Percentiles rank a stretch among this genome's conserved stretches.
phyloP scores from a whole-genome alignment of 2,888 invertebrate genomes.

The Chrysina gloriosa region DNA sequence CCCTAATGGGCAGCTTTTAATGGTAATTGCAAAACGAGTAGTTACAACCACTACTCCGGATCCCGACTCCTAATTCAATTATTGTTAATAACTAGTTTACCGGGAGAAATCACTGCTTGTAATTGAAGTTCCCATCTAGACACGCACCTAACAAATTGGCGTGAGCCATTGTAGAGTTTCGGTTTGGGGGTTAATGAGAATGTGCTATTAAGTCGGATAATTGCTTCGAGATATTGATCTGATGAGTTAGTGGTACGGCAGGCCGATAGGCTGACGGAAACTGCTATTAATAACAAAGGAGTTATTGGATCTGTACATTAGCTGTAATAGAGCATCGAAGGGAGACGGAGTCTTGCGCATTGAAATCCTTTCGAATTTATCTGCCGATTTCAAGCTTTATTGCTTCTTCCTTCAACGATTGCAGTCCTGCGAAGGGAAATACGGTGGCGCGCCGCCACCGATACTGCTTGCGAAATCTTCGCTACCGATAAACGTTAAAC shows the following conservation, averaged over 20 bases:
- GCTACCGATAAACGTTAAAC: not conserved
- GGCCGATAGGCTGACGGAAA: slow-evolving; percentile 60
- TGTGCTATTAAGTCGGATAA: slow-evolving; percentile 61
- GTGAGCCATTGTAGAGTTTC: slow-evolving; percentile 55
- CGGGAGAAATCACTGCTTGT: slow-evolving; percentile 49
- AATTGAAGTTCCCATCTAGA: slow-evolving; percentile 47
- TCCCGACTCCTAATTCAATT: slow-evolving; percentile 56
- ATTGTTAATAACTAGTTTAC: slow-evolving; percentile 57
- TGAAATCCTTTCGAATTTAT: slow-evolving; percentile 63
- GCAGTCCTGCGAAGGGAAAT: slow-evolving; percentile 42
- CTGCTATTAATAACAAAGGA: slow-evolving; percentile 62
- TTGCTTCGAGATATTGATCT: slow-evolving; percentile 61
- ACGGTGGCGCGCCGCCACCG: slow-evolving; percentile 1
- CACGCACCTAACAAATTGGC: slow-evolving; percentile 50
- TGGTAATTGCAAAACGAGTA: slow-evolving; percentile 58
- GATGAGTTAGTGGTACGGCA: slow-evolving; percentile 59
- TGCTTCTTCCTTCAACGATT: slow-evolving; percentile 55
- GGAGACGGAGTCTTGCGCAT: slow-evolving; percentile 56
- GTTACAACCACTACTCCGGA: slow-evolving; percentile 52
- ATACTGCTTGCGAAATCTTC: not conserved
- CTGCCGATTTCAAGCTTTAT: slow-evolving; percentile 62
- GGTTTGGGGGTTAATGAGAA: slow-evolving; percentile 59
- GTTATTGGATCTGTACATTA: slow-evolving; percentile 63
- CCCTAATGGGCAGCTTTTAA: slow-evolving; percentile 58
- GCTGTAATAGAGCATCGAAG: slow-evolving; percentile 59